Evolutionary conservation across 2,888 invertebrate genomes (phyloP).

Genomic region (Piscicola geometra): DNA sequence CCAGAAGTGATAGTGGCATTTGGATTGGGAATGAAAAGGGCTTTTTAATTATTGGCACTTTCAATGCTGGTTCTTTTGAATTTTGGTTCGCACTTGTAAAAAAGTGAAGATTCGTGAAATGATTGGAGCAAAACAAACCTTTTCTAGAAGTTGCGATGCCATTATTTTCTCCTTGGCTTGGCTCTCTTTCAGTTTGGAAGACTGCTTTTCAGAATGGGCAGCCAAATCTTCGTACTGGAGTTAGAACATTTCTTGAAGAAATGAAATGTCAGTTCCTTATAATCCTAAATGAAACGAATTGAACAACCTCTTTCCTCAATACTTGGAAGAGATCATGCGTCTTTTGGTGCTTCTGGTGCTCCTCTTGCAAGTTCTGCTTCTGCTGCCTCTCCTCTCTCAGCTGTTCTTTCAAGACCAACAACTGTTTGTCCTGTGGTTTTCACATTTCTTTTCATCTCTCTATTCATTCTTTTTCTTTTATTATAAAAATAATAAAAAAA

Average conservation of each 20-base stretch:
- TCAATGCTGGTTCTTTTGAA: too few species aligned
- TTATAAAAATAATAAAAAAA: too few species aligned
- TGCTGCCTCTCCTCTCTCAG: not conserved
- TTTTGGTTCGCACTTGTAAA: not conserved
- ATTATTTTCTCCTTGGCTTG: not conserved
- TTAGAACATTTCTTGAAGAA: too few species aligned
- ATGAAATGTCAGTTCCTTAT: too few species aligned
- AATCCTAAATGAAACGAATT: too few species aligned
- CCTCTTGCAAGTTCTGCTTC: not conserved
- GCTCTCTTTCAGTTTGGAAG: not conserved
- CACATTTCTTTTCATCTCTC: too few species aligned
- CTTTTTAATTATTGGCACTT: too few species aligned
- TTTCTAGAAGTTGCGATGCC: not conserved
- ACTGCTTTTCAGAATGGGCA: not conserved
- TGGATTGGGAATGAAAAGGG: too few species aligned
- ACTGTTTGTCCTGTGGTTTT: not conserved
- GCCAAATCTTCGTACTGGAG: constrained; percentile 14
- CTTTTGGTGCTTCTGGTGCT: not conserved
- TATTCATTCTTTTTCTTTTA: too few species aligned
- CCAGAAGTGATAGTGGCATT: too few species aligned
- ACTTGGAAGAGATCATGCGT: not conserved
- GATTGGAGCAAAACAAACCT: not conserved
- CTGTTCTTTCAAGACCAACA: not conserved
- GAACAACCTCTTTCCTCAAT: constrained; percentile 13
- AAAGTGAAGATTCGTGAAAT: not conserved